phyloP scores from a whole-genome alignment of 2,888 invertebrate genomes.

The Troglohyphantes excavatus region DNA sequence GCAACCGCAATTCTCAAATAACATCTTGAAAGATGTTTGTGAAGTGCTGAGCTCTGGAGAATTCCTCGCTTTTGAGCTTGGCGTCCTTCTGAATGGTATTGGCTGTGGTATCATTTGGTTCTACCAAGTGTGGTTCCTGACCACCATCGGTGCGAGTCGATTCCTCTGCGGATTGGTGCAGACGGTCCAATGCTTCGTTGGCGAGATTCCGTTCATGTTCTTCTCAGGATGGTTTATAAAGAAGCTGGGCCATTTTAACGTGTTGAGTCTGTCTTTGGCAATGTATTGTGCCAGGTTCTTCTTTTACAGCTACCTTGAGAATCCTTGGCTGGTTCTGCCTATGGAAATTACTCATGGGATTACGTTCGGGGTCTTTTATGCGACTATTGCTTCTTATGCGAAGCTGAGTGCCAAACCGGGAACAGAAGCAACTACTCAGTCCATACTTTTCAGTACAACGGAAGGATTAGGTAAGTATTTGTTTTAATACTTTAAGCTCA shows the following conservation, averaged over 20 bases:
- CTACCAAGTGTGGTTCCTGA: conserved; percentile 57
- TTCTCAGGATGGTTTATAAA: conserved; percentile 84
- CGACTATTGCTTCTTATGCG: conserved; percentile 93
- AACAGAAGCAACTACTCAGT: conserved; percentile 90
- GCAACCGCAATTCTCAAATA: conserved; percentile 23
- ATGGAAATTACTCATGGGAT: conserved; percentile 82
- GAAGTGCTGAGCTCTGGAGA: background rate
- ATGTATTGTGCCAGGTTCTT: conserved; percentile 81
- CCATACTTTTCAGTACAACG: conserved; percentile 92
- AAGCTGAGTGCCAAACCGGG: conserved; percentile 91
- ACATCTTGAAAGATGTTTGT: conserved; percentile 29
- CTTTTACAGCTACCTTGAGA: conserved; percentile 81
- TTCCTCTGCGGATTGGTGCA: conserved; percentile 47
- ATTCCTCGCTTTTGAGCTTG: conserved; percentile 40
- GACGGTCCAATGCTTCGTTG: conserved; percentile 89
- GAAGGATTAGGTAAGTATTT: conserved; percentile 88
- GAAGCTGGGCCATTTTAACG: conserved; percentile 80
- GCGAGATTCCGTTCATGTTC: conserved; percentile 94
- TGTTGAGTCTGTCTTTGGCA: conserved; percentile 81
- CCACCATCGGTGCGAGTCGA: conserved; percentile 34
- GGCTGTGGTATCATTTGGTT: conserved; percentile 59
- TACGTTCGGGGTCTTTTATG: conserved; percentile 82
- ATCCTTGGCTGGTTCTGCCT: conserved; percentile 81
- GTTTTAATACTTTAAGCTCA: background rate
- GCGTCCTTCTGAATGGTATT: conserved; percentile 47